Percentiles rank a stretch among this genome's conserved stretches.
Evolutionary conservation across 2,797 vertebrate genomes (phyloP).

Genomic region (Pelodytes ibericus): DNA sequence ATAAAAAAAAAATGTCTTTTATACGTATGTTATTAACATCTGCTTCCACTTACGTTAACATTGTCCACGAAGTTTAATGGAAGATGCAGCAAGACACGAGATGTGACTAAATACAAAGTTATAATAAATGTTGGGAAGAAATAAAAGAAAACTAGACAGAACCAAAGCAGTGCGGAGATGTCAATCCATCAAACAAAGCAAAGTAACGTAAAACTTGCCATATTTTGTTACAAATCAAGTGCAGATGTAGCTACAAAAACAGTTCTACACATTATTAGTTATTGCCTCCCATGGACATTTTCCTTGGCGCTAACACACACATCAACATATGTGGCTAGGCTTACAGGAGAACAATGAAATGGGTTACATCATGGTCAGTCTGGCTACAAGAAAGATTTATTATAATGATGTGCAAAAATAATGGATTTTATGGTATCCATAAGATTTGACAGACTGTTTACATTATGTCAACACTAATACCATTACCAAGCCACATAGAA

Average conservation of each 20-base stretch:
- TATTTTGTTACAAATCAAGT: conserved; percentile 27
- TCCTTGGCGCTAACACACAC: conserved; percentile 15
- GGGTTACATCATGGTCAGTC: conserved; percentile 19
- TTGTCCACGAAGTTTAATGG: too few species aligned
- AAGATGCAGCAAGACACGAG: too few species aligned
- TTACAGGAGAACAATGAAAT: conserved; percentile 29
- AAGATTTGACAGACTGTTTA: conserved; percentile 12
- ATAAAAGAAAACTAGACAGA: background rate
- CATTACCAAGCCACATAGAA: conserved; percentile 1
- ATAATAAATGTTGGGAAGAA: background rate
- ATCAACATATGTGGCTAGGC: conserved; percentile 15
- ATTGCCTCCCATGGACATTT: background rate
- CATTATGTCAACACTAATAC: conserved; percentile 8
- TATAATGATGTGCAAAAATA: conserved; percentile 27
- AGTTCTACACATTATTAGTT: conserved; percentile 27
- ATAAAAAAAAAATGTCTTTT: too few species aligned
- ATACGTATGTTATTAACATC: too few species aligned
- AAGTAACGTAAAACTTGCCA: conserved; percentile 31
- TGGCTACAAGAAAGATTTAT: conserved; percentile 3
- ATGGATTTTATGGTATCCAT: conserved; percentile 16
- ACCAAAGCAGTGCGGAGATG: background rate
- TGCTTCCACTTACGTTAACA: too few species aligned
- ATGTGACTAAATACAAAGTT: too few species aligned
- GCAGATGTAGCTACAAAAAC: conserved; percentile 43
- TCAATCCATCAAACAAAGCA: conserved; percentile 10